Base-by-base conservation (phyloP, 1,140 invertebrate genomes). In the Euwallacea fornicatus region DNA sequence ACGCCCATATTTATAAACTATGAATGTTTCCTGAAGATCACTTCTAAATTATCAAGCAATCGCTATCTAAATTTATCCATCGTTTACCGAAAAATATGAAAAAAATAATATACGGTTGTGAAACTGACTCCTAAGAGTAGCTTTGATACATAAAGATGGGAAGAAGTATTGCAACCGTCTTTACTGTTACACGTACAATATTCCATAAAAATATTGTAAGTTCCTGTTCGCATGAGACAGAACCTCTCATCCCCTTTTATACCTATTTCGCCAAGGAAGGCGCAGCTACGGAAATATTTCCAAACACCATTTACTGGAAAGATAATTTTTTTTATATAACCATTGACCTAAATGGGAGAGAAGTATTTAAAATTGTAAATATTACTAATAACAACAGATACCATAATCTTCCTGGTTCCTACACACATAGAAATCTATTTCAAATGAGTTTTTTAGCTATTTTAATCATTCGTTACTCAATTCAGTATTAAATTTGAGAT, bases 141-240 rank as follows among this genome's bases (percentile, higher is more conserved):
- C 2, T 50, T 56, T 13, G 54, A 56, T 13, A 56, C n/a, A 2
- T 10, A 15, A 9, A 56, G 2, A 44, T 68, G 66, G 33, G 73
- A 73, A 10, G 88, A 87, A 41, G 83, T 76, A 82, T 96, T 97
- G 78, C 95, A 97, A 6, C 94, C 94, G 83, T 96, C 93, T 84
- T 96, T 96, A 77, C 90, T 93, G 75, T 93, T 94, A 77, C 94
- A 97, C 0, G 93, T 95, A 80, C 95, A 97, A 77, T 94, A 94
- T 83, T 97, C 95, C 83, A 94, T 90, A 80, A 96, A 96, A 74
- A 97, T 94, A 80, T 97, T 95, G 80, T 94, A 95, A 2, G 93
- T 95, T 53, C 94, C 94, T 8, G 93, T 93, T 76, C 93, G 85
- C 89, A 96, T 94, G 10, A 95, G 83, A 76, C 95, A 97, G 80